These are phyloP conservation scores for Drosophila limbata DNA, from an alignment of 2,888 invertebrate species.

Conservation along the genomic window DNA sequence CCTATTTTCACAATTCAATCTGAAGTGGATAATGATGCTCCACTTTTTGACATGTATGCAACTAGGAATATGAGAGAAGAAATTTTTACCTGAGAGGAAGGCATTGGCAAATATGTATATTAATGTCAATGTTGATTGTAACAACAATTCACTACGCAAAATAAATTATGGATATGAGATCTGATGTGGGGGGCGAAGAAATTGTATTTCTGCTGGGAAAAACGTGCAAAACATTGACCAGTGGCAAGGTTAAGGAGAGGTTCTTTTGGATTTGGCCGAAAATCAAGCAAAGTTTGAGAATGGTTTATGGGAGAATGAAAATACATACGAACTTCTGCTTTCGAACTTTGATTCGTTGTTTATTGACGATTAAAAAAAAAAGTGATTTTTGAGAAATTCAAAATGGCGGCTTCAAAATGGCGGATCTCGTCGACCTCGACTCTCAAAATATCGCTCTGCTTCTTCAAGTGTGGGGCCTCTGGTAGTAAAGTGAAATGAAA, in stretches of 20 bases:
- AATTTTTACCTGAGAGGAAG: not conserved
- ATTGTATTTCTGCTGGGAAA: not conserved
- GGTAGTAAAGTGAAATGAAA: no score
- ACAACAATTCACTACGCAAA: slow-evolving; percentile 75
- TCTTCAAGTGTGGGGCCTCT: no score
- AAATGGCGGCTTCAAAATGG: no score
- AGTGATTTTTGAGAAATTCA: no score
- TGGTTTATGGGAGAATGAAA: no score
- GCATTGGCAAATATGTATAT: slow-evolving; percentile 1
- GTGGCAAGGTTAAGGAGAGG: not conserved
- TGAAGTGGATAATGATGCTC: slow-evolving; percentile 26
- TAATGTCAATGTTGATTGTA: slow-evolving; percentile 73
- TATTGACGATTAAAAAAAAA: no score
- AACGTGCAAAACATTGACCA: slow-evolving; percentile 46
- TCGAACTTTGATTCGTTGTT: no score
- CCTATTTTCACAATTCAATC: not conserved
- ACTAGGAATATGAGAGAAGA: not conserved
- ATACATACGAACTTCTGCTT: no score
- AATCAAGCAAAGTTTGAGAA: no score
- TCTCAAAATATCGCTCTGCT: no score
- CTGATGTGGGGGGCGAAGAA: not conserved
- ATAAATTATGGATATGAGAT: not conserved
- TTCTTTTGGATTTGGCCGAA: no score
- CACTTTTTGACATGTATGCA: not conserved
- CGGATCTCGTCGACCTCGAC: no score